These are phyloP conservation scores for Drosophila melanica DNA, from an alignment of 1,140 invertebrate genomes.

Conservation along the genomic window DNA sequence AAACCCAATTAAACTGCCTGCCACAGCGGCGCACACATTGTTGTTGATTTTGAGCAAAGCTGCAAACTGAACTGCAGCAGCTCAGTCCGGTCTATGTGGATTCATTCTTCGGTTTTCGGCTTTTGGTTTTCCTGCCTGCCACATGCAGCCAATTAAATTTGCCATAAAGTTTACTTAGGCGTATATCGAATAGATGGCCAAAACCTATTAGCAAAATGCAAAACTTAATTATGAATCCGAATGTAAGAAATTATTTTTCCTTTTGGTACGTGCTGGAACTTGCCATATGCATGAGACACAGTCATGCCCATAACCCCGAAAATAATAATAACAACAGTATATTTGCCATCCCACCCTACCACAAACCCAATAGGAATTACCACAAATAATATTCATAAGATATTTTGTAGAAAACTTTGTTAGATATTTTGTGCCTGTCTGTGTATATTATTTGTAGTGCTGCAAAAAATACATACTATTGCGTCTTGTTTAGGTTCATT, in stretches of 20 bases:
- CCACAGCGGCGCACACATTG: neutral
- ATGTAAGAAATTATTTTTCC: slow-evolving; percentile 28
- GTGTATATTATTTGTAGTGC: neutral
- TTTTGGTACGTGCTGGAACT: slow-evolving; percentile 1
- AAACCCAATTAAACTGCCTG: slow-evolving; percentile 72
- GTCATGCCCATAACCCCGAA: neutral
- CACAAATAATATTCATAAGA: slow-evolving; percentile 24
- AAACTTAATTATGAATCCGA: slow-evolving; percentile 57
- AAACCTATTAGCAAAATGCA: slow-evolving; percentile 53
- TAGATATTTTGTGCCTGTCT: neutral
- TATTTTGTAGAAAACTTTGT: slow-evolving; percentile 10
- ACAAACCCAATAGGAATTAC: slow-evolving; percentile 2
- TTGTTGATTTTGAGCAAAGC: slow-evolving; percentile 10
- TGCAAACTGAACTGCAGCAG: slow-evolving; percentile 3
- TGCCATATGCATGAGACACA: neutral
- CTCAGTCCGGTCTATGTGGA: neutral
- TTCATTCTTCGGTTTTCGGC: neutral
- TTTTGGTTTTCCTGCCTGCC: neutral
- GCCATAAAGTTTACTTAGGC: slow-evolving; percentile 55
- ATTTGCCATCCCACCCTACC: neutral
- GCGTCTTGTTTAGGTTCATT: too few species aligned
- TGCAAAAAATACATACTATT: too few species aligned
- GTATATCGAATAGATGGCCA: slow-evolving; percentile 36
- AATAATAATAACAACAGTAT: slow-evolving; percentile 13
- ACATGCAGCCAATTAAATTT: slow-evolving; percentile 64